These are phyloP conservation scores for Drosophila tristis DNA, from an alignment of 1,140 invertebrate species.

Conservation along the genomic window DNA sequence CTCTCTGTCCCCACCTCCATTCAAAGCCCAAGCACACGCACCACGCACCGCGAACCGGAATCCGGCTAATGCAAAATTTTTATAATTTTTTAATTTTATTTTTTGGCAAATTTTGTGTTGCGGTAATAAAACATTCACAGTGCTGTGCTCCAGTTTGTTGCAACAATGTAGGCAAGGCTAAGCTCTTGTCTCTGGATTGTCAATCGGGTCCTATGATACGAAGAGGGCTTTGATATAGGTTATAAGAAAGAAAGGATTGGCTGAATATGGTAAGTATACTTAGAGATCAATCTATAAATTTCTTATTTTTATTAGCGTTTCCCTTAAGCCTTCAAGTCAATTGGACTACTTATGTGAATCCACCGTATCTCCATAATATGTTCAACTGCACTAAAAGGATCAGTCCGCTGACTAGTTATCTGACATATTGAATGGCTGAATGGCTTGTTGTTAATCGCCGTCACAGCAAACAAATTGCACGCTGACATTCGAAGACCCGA, in stretches of 20 bases:
- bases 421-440: conserved; percentile 13
- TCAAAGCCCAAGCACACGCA: conserved; percentile 32
- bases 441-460: conserved; percentile 21
- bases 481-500: conserved; percentile 70
- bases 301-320: not conserved
- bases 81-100: conserved; percentile 57
- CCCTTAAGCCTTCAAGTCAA: not conserved
- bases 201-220: conserved; percentile 12
- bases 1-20: conserved; percentile 24
- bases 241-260: too few relatives aligned
- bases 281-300: not conserved
- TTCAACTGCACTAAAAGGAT: too few relatives aligned
- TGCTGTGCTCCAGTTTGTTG: conserved; percentile 37
- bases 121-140: conserved; percentile 39
- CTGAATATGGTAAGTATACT: not conserved
- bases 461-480: conserved; percentile 74
- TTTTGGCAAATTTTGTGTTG: conserved; percentile 23
- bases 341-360: too few relatives aligned
- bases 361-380: too few relatives aligned
- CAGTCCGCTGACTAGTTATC: conserved; percentile 13
- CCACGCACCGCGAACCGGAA: conserved; percentile 50
- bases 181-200: conserved; percentile 36
- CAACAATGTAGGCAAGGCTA: conserved; percentile 24
- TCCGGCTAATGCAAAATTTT: conserved; percentile 69
- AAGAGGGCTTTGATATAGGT: too few relatives aligned